A percentile compares a stretch with the other conserved stretches of the same genome.
Evolutionary conservation across 1,140 invertebrate genomes (phyloP).

Genomic region (Drosophila triauraria): DNA sequence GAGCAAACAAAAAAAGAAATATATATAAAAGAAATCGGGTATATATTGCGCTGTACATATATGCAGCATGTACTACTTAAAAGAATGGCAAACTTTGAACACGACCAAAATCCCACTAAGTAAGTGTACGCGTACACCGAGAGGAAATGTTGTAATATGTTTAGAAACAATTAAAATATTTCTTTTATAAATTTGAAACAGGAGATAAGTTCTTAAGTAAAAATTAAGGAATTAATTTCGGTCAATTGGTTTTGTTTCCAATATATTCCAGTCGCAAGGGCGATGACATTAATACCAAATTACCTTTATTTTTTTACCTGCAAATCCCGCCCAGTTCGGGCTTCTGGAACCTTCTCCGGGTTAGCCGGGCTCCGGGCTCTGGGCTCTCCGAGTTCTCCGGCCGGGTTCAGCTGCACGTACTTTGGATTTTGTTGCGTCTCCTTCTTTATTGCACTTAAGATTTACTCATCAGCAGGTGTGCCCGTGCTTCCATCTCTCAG

Average conservation of each 20-base stretch:
- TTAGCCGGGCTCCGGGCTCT: slow-evolving; percentile 13
- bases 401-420: slow-evolving; percentile 77
- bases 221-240: too few relatives aligned
- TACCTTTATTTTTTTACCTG: background rate
- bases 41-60: slow-evolving; percentile 28
- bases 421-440: slow-evolving; percentile 76
- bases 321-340: slow-evolving; percentile 4
- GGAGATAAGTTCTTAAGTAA: background rate
- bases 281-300: background rate
- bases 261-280: background rate
- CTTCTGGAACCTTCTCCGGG: slow-evolving; percentile 8
- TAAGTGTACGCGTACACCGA: slow-evolving; percentile 61
- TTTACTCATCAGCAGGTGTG: slow-evolving; percentile 83
- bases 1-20: slow-evolving; percentile 57
- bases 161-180: background rate
- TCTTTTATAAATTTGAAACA: too few relatives aligned
- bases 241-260: background rate
- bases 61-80: slow-evolving; percentile 71
- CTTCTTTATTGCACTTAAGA: slow-evolving; percentile 83
- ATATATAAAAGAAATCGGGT: slow-evolving; percentile 14
- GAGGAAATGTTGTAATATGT: background rate
- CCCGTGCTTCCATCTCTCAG: slow-evolving; percentile 28
- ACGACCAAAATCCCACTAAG: slow-evolving; percentile 82
- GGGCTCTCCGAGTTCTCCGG: background rate
- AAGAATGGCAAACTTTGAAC: slow-evolving; percentile 81